Base-by-base conservation (phyloP, 2,113 vertebrate species). In the Cairina moschata region DNA sequence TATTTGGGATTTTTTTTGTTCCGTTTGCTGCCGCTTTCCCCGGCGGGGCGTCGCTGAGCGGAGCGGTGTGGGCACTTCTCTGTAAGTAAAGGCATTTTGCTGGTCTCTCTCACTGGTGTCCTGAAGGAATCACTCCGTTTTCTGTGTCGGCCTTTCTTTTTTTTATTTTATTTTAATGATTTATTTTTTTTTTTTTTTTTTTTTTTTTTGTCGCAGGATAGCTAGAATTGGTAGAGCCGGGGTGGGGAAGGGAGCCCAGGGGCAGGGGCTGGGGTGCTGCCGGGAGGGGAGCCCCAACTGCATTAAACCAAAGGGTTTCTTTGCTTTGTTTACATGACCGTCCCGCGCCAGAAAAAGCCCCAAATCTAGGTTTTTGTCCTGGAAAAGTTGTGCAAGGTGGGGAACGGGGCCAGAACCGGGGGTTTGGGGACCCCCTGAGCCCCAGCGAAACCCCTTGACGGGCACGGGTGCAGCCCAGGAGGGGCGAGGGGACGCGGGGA, bases 251-350 rank as follows among this genome's bases (percentile, higher is more conserved):
- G 58, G 83, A 44, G 65, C 74, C 71, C 31, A 32, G 71, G 8
- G 8, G 56, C 86, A 38, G 82, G 60, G 38, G 72, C 56, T 54
- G 86, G 82, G n/a, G 66, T 25, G 74, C 77, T 73, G 79, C 86
- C 65, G 76, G 55, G n/a, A 63, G 40, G 65, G 59, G 55, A 68
- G 93, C 94, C 2, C 46, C 80, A 89, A 68, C 85, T 94, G 91
- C 83, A 2, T 44, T 91, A 92, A 97, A 96, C 96, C 97, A 97
- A 97, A 97, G 96, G 95, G 90, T 95, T 96, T 93, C 90, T 93
- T 93, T 54, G 95, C 88, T 95, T 96, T 97, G 96, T 97, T 97
- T 97, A 97, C 96, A 96, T 83, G 26, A 95, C 86, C 7, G 79
- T 56, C 82, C 92, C 7, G 42, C 83, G 73, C n/a, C 81, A 2